phyloP scores from a whole-genome alignment of 2,113 vertebrate genomes.

The Acrocephalus arundinaceus region DNA sequence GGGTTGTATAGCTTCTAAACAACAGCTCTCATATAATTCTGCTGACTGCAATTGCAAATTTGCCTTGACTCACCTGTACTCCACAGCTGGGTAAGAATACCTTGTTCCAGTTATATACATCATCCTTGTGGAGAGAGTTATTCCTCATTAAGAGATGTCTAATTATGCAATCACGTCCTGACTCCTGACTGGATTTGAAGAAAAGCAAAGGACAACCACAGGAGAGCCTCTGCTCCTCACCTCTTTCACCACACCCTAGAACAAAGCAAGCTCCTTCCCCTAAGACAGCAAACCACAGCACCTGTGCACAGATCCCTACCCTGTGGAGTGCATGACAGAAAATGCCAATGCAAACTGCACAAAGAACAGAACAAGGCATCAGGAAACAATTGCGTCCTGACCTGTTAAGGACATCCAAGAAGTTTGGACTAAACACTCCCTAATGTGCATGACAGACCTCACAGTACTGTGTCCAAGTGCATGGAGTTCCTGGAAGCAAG shows the following conservation, averaged over 20 bases:
- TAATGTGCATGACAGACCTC: neutral
- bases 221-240: neutral
- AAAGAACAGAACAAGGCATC: neutral
- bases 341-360: neutral
- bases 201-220: neutral
- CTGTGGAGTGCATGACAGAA: neutral
- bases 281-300: neutral
- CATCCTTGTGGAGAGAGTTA: neutral
- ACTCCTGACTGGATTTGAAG: neutral
- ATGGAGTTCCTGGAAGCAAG: neutral
- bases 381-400: neutral
- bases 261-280: neutral
- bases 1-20: neutral
- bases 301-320: neutral
- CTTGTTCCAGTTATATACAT: neutral
- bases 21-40: neutral
- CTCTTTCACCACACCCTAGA: neutral
- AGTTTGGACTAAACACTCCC: neutral
- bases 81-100: neutral
- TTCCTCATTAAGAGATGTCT: neutral
- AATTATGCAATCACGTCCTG: neutral
- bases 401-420: neutral
- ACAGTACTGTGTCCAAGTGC: neutral
- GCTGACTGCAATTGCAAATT: neutral
- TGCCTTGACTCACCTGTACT: neutral